Base-by-base conservation (phyloP, 2,113 vertebrate genomes). In the Oryzias celebensis region DNA sequence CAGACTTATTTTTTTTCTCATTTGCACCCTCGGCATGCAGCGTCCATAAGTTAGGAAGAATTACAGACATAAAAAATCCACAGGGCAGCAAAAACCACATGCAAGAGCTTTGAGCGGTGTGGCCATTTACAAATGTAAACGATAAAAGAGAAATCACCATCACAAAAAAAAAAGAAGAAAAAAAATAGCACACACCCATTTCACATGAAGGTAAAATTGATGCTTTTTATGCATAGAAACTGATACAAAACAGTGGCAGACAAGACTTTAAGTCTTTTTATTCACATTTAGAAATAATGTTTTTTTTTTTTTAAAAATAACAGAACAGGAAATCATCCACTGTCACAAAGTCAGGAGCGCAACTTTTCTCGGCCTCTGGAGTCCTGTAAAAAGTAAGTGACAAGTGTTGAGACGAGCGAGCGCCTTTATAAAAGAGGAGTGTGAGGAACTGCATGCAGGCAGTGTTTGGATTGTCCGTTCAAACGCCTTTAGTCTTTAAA, bases 381-480 rank as follows among this genome's bases (percentile, higher is more conserved):
- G 82, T 75, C 73, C 68, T 83, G 89, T 87, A 83, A 90, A 90
- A 85, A 78, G 78, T 81, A 83, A 87, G 76, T 77, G 85, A 83
- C 85, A 85, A 75, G 69, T 88, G 82, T 85, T 85, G 87, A 86
- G 83, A 89, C 83, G 85, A 73, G 52, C 65, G 20, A 81, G 83
- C 61, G 68, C 73, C 69, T 85, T 77, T 81, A 83, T 36, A 83
- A 84, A 81, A 65, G 71, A 65, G 59, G 63, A 73, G 73, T 66
- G 61, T 79, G 83, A 88, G 60, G 68, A 76, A 69, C 77, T 71
- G 73, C 83, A 87, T 85, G 64, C 82, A 47, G 80, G 59, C 82
- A 71, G 71, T 75, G 82, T 81, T 85, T 79, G 76, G 81, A 80
- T 86, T 26, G 56, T 58, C 84, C 62, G 59, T 66, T 79, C 60